These are phyloP conservation scores for Prietella phreatophila DNA, from an alignment of 2,113 vertebrate species.

Conservation along the genomic window DNA sequence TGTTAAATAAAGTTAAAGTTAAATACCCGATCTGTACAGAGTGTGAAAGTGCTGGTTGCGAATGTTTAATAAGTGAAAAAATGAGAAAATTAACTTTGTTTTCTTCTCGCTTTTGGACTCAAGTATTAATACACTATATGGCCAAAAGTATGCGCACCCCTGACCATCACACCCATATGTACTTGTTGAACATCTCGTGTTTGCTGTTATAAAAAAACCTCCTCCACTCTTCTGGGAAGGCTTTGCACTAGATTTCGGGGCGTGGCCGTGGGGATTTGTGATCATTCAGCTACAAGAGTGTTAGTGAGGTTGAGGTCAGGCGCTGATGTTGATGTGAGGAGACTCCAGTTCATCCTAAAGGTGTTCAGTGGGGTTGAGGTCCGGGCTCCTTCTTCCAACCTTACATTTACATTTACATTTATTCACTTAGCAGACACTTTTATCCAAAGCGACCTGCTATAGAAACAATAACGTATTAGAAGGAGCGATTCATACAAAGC, in stretches of 20 bases:
- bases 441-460: background rate
- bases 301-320: no score
- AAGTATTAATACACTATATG: background rate
- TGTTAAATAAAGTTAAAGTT: background rate
- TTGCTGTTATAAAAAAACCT: background rate
- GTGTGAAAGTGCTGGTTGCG: background rate
- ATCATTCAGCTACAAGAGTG: background rate
- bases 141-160: background rate
- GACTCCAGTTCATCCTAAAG: no score
- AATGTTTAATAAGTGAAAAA: background rate
- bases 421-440: no score
- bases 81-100: background rate
- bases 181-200: background rate
- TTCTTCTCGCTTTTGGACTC: background rate
- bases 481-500: no score
- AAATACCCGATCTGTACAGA: background rate
- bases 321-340: background rate
- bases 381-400: no score
- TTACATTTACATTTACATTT: no score
- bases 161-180: background rate
- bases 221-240: background rate
- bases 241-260: background rate
- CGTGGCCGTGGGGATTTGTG: background rate
- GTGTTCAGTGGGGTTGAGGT: no score
- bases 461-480: background rate